phyloP scores from a whole-genome alignment of 2,113 vertebrate genomes.

The Gymnocephalus cernua region DNA sequence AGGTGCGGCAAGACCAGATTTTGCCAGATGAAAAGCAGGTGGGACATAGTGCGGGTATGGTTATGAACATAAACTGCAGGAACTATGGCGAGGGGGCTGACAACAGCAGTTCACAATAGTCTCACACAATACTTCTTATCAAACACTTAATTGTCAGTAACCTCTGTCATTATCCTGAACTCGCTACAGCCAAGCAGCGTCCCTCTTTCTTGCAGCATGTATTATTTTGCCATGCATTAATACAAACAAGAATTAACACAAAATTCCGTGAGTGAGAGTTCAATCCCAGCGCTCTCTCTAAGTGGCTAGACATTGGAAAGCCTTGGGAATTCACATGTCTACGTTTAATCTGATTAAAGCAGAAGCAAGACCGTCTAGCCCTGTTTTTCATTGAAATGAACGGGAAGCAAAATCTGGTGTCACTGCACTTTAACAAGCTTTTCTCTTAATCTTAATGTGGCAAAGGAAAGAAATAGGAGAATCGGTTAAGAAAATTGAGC shows the following conservation, averaged over 20 bases:
- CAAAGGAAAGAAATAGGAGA: not conserved
- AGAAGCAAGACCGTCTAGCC: not conserved
- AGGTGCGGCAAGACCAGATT: slow-evolving; percentile 1
- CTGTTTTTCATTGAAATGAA: not conserved
- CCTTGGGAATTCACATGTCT: not conserved
- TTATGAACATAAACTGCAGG: not conserved
- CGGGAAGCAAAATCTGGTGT: not conserved
- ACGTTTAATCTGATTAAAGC: not conserved
- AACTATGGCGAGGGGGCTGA: not conserved
- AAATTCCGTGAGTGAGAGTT: not conserved
- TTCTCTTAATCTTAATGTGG: not conserved
- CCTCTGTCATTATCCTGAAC: not conserved
- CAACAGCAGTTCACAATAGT: not conserved
- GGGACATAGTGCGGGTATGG: not conserved
- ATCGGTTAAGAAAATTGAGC: slow-evolving; percentile 13
- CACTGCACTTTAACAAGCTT: not conserved
- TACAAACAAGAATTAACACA: not conserved
- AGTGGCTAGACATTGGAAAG: not conserved
- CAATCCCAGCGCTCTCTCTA: not conserved
- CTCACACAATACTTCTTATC: too few species aligned
- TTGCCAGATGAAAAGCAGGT: not conserved
- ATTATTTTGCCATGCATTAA: not conserved
- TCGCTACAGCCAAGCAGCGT: not conserved
- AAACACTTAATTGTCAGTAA: not conserved
- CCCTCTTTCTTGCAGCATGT: not conserved